Evolutionary conservation across 2,113 vertebrate genomes (phyloP), one percentile per base, ranked within the genome.

Genomic region (Nannospalax galili): DNA sequence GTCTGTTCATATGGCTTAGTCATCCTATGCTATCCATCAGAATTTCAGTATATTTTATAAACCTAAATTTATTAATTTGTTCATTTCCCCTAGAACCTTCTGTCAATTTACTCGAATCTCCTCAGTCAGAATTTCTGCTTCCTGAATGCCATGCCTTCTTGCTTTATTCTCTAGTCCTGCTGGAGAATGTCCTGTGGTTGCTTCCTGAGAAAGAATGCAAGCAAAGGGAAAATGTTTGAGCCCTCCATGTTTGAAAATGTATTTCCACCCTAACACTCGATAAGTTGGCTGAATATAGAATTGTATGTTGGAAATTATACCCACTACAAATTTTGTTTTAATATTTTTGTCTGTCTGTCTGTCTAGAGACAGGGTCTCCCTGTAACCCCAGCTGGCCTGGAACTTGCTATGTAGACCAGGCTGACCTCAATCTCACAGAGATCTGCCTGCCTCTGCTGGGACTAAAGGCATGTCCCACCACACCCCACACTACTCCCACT

Each of bases 261-360:
- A 79, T 80, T 74, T 95, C 19, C 45, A 26, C 56, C 65, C 30
- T 88, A 78, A 84, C 17, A 88, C 17, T 60, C 77, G 48, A 40
- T 84, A 84, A 28, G 40, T 73, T 72, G 22, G 19, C 40, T 89
- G 16, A 84, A 62, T 64, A 56, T 2, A 56, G 62, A 90, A 80
- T 73, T 65, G 22, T 79, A 58, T 65, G 24, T 74, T 93, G 69
- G 48, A 95, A 95, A 95, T 87, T 45, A 84, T 5, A 75, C 37
- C 52, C 48, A 81, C 24, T 85, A 85, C 4, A 11, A 65, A 67
- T 84, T 67, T 48, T 67, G 26, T 64, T 64, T 64, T 64, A 22
- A 67, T 7, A 67, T 67, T 67, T 58, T n/a, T n/a, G n/a, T n/a
- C n/a, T n/a, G n/a, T n/a, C n/a, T n/a, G n/a, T n/a, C n/a, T n/a